Conservation (phyloP, 1,140 invertebrate genomes). For the Calosoma granatense region DNA sequence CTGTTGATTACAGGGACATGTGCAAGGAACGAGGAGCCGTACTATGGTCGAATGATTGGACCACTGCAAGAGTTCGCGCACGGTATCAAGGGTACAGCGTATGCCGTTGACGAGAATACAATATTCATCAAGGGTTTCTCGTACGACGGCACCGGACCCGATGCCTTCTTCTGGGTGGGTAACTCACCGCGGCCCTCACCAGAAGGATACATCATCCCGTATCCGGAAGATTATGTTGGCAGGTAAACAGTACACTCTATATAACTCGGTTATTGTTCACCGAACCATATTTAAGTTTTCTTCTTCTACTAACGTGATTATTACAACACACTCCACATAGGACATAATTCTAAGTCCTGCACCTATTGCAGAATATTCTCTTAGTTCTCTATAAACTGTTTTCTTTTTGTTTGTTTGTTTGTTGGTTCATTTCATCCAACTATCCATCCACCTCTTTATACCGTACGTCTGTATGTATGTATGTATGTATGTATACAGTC, state of each 20-base stretch:
- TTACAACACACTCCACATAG: too few species aligned
- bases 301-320: neutral
- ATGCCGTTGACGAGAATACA: slow-evolving; percentile 78
- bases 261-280: too few species aligned
- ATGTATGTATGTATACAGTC: slow-evolving; percentile 1
- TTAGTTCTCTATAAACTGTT: too few species aligned
- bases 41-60: slow-evolving; percentile 69
- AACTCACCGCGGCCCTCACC: slow-evolving; percentile 63
- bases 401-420: too few species aligned
- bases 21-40: slow-evolving; percentile 45
- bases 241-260: too few species aligned
- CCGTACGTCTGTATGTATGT: too few species aligned
- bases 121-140: slow-evolving; percentile 77
- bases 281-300: neutral
- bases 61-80: slow-evolving; percentile 58
- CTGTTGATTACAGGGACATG: slow-evolving; percentile 32
- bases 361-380: too few species aligned
- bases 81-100: slow-evolving; percentile 64
- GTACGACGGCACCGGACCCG: slow-evolving; percentile 76
- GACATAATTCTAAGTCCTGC: too few species aligned
- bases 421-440: too few species aligned
- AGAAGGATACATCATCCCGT: slow-evolving; percentile 71
- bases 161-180: slow-evolving; percentile 82
- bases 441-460: too few species aligned
- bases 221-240: slow-evolving; percentile 67